Conservation (phyloP, 2,888 invertebrate genomes). For the Achlya flavicornis region DNA sequence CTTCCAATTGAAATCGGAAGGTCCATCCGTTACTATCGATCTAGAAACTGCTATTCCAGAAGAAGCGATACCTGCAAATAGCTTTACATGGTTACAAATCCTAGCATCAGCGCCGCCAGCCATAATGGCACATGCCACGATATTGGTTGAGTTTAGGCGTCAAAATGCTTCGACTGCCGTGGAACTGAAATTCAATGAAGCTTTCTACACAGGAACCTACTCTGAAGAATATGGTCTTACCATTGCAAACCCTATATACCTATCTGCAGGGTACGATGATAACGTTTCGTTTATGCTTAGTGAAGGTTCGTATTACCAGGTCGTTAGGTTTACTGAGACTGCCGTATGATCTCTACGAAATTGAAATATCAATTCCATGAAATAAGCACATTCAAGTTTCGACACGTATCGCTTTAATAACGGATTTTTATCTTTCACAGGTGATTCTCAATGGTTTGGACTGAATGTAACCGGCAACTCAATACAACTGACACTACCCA, state of each 20-base stretch:
- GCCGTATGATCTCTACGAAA: background rate
- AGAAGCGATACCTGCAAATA: background rate
- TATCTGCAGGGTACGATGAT: background rate
- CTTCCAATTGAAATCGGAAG: background rate
- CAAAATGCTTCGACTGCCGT: background rate
- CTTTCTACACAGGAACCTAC: background rate
- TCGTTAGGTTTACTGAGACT: background rate
- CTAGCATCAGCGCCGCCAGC: background rate
- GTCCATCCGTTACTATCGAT: background rate
- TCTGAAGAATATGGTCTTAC: background rate
- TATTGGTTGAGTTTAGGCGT: background rate
- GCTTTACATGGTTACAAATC: background rate
- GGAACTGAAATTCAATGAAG: background rate
- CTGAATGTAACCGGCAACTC: constrained; percentile 18
- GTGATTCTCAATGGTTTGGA: constrained; percentile 40
- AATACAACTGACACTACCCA: constrained; percentile 15
- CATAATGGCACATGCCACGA: background rate
- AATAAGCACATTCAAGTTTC: background rate
- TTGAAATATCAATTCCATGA: background rate
- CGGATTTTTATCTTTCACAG: constrained; percentile 29
- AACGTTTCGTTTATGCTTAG: background rate
- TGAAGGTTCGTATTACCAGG: background rate
- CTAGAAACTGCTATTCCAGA: background rate
- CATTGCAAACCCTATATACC: background rate
- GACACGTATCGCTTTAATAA: constrained; percentile 22